These are phyloP conservation scores for Lasius platythorax DNA, from an alignment of 2,888 invertebrate genomes.

Conservation along the genomic window DNA sequence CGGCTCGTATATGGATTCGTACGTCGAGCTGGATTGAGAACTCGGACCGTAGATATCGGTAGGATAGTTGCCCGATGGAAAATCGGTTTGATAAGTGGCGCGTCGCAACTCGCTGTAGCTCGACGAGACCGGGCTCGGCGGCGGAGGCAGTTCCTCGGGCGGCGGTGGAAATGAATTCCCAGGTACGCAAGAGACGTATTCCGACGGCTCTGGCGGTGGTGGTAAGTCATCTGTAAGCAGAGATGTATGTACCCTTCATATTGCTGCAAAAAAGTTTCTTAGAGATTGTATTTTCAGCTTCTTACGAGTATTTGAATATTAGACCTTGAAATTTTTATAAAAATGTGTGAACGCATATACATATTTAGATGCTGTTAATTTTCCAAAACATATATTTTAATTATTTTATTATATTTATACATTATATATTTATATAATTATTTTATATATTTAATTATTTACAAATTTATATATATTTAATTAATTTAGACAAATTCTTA, in stretches of 20 bases:
- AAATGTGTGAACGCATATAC: background rate
- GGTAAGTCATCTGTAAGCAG: constrained; percentile 88
- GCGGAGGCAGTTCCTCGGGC: constrained; percentile 91
- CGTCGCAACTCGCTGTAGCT: constrained; percentile 95
- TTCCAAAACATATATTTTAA: background rate
- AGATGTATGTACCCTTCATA: background rate
- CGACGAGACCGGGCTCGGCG: constrained; percentile 96
- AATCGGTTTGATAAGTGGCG: constrained; percentile 90
- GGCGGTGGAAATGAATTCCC: constrained; percentile 86
- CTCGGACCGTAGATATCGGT: constrained; percentile 89
- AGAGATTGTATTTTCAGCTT: background rate
- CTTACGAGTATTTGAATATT: background rate
- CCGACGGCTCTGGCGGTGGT: constrained; percentile 87
- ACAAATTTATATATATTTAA: background rate
- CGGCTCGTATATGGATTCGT: constrained; percentile 97
- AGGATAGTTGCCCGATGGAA: constrained; percentile 82
- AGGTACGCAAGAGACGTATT: constrained; percentile 83
- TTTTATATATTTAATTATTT: too few relatives aligned
- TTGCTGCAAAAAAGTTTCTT: background rate
- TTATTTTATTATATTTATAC: too few relatives aligned
- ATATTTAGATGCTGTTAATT: background rate
- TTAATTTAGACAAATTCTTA: constrained; percentile 58
- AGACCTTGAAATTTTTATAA: background rate
- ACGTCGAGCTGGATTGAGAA: constrained; percentile 91
- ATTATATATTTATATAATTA: too few relatives aligned